Evolutionary conservation across 2,797 vertebrate genomes (phyloP).

Genomic region (Pterois miles): DNA sequence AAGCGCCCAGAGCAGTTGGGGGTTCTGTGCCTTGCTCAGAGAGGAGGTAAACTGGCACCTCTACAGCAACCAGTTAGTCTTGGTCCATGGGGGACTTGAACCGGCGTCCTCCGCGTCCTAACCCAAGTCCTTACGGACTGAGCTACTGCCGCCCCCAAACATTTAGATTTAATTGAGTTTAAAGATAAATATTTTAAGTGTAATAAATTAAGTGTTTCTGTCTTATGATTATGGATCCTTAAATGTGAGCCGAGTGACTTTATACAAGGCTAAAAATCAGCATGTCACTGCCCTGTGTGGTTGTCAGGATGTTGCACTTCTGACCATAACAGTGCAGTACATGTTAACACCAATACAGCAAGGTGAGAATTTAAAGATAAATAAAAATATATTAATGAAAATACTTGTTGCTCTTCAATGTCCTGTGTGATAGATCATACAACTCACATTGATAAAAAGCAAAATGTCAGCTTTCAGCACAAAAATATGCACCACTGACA

Average conservation of each 20-base stretch:
- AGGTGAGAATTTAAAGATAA: neutral
- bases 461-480: neutral
- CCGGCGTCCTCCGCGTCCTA: no score
- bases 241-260: neutral
- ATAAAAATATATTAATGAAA: neutral
- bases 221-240: neutral
- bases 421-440: neutral
- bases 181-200: no score
- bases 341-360: neutral
- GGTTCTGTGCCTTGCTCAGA: no score
- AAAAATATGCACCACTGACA: neutral
- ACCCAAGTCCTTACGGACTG: no score
- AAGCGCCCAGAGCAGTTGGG: no score
- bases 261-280: neutral
- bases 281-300: neutral
- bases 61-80: no score
- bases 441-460: neutral
- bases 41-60: no score
- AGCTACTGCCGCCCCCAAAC: no score
- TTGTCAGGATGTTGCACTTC: neutral
- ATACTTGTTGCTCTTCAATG: neutral
- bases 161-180: neutral
- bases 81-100: no score
- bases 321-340: neutral
- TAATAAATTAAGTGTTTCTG: neutral